These are phyloP conservation scores for Bombus confusus DNA, from an alignment of 1,140 invertebrate species.

Conservation along the genomic window DNA sequence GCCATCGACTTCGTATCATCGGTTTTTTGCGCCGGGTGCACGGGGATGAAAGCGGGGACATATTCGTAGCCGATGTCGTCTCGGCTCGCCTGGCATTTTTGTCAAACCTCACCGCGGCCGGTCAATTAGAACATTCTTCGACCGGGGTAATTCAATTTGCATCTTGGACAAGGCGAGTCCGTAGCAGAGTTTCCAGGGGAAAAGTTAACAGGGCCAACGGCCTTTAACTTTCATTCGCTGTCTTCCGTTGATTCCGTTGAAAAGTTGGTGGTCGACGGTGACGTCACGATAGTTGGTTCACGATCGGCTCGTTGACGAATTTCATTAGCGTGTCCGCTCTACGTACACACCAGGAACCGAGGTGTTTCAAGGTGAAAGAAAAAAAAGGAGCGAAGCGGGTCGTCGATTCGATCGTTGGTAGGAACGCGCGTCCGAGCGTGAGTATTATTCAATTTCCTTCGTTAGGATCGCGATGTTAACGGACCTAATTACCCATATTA, in stretches of 20 bases:
- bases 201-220: conserved; percentile 8
- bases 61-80: conserved; percentile 55
- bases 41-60: conserved; percentile 51
- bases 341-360: neutral
- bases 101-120: conserved; percentile 14
- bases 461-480: conserved; percentile 33
- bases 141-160: conserved; percentile 35
- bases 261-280: neutral
- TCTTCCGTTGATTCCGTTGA: too few species aligned
- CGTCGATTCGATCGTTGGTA: neutral
- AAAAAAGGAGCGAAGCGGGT: neutral
- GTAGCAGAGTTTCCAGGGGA: neutral
- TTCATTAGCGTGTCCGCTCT: conserved; percentile 11
- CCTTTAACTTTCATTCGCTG: too few species aligned
- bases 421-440: neutral
- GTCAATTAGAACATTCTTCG: conserved; percentile 43
- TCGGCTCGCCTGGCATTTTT: conserved; percentile 50
- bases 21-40: conserved; percentile 59
- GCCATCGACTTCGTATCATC: conserved; percentile 59
- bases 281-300: neutral
- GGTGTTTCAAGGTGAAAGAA: neutral
- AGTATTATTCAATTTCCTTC: conserved; percentile 32
- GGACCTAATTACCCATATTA: conserved; percentile 38
- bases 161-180: neutral
- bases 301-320: conserved; percentile 24